These are phyloP conservation scores for Steinernema carpocapsae DNA, from an alignment of 2,888 invertebrate genomes.

Conservation along the genomic window DNA sequence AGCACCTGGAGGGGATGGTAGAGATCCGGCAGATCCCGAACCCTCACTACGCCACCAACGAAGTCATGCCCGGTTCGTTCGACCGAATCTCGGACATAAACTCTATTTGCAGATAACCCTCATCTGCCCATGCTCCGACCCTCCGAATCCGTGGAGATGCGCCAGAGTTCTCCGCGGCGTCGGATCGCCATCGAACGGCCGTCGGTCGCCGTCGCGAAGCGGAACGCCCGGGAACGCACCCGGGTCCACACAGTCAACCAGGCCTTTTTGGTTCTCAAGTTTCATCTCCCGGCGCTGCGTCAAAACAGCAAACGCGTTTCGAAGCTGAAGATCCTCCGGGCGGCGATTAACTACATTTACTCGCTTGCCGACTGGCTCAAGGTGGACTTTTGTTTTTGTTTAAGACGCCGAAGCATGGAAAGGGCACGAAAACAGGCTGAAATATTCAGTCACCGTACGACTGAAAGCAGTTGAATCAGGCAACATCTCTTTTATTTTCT, in stretches of 20 bases:
- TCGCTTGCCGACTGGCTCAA: conserved; percentile 47
- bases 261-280: conserved; percentile 60
- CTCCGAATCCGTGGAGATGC: neutral
- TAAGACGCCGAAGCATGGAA: too few species aligned
- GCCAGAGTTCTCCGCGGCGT: neutral
- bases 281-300: conserved; percentile 57
- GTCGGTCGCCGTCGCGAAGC: conserved; percentile 61
- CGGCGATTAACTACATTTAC: conserved; percentile 66
- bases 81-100: neutral
- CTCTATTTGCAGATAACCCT: neutral
- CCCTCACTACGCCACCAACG: conserved; percentile 1
- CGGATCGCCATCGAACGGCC: conserved; percentile 38
- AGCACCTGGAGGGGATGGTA: conserved; percentile 5
- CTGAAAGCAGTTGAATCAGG: too few species aligned
- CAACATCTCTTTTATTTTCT: neutral
- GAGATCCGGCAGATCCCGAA: conserved; percentile 4
- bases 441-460: too few species aligned
- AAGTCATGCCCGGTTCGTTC: neutral
- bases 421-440: too few species aligned
- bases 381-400: conserved; percentile 5
- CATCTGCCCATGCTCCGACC: neutral
- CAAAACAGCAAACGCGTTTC: conserved; percentile 64
- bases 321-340: conserved; percentile 62
- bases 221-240: conserved; percentile 67
- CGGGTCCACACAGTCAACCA: conserved; percentile 62